A percentile compares a stretch with the other conserved stretches of the same genome.
These are phyloP conservation scores for Pseudochaenichthys georgianus DNA, from an alignment of 2,797 vertebrate genomes.

Conservation along the genomic window DNA sequence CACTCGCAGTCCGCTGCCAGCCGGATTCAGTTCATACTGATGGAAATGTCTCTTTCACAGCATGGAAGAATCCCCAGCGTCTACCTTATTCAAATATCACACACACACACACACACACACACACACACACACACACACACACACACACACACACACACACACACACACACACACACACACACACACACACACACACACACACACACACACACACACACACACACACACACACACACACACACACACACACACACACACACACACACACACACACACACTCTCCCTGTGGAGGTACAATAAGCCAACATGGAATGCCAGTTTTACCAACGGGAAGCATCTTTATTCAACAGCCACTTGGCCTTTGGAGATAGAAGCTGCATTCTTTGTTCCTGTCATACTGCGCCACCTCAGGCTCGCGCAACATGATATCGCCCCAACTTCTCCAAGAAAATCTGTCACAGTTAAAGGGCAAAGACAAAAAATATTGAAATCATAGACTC, in stretches of 20 bases:
- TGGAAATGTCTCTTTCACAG: slow-evolving; percentile 60
- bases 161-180: slow-evolving; percentile 31
- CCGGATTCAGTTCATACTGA: slow-evolving; percentile 46
- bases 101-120: slow-evolving; percentile 21
- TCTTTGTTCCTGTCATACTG: slow-evolving; percentile 71
- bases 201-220: slow-evolving; percentile 33
- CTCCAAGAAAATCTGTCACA: slow-evolving; percentile 65
- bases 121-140: too few relatives aligned
- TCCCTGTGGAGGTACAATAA: slow-evolving; percentile 68
- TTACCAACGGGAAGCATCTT: slow-evolving; percentile 65
- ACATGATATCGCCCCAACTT: slow-evolving; percentile 59
- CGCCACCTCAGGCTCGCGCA: slow-evolving; percentile 67
- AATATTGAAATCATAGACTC: slow-evolving; percentile 58
- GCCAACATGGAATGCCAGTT: slow-evolving; percentile 63
- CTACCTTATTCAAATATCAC: slow-evolving; percentile 53
- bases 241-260: slow-evolving; percentile 34
- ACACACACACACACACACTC: slow-evolving; percentile 35
- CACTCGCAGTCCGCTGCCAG: slow-evolving; percentile 50
- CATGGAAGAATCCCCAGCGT: slow-evolving; percentile 40
- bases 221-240: too few relatives aligned
- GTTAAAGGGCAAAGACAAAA: slow-evolving; percentile 64
- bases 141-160: too few relatives aligned
- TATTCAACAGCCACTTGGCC: slow-evolving; percentile 74
- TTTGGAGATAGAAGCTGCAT: slow-evolving; percentile 74
- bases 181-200: slow-evolving; percentile 36